Evolutionary conservation across 2,797 vertebrate genomes (phyloP).

Genomic region (Dryobates pubescens): DNA sequence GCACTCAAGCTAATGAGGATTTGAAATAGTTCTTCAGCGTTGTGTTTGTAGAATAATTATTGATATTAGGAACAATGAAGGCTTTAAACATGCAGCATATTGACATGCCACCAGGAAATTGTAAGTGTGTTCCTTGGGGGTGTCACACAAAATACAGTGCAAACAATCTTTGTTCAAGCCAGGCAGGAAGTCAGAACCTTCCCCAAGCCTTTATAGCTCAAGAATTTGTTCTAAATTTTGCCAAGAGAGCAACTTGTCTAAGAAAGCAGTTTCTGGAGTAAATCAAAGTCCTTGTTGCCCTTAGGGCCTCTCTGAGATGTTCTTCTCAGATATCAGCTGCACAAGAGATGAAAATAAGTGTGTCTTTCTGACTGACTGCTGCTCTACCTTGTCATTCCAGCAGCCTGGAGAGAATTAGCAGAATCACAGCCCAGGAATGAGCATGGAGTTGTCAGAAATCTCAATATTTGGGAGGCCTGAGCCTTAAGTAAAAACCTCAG

Average conservation of each 20-base stretch:
- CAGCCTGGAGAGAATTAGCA: slow-evolving; percentile 13
- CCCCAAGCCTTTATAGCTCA: not conserved
- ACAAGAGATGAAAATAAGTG: slow-evolving; percentile 15
- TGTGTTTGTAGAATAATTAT: slow-evolving; percentile 22
- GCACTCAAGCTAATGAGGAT: not conserved
- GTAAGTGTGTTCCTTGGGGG: not conserved
- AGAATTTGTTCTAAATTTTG: slow-evolving; percentile 15
- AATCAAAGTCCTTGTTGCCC: slow-evolving; percentile 40
- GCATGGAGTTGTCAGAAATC: not conserved
- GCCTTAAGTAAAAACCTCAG: not conserved
- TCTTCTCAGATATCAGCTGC: slow-evolving; percentile 37
- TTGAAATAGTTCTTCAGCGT: slow-evolving; percentile 19
- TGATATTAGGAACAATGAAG: slow-evolving; percentile 3
- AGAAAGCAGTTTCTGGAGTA: slow-evolving; percentile 55
- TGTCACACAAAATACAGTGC: not conserved
- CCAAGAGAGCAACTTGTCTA: slow-evolving; percentile 6
- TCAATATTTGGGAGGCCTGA: not conserved
- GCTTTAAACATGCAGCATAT: slow-evolving; percentile 19
- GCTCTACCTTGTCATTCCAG: not conserved
- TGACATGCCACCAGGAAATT: slow-evolving; percentile 24
- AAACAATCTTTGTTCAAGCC: not conserved
- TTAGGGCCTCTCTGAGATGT: slow-evolving; percentile 29
- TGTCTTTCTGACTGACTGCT: not conserved
- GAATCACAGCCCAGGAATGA: not conserved
- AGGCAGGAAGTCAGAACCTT: not conserved